Evolutionary conservation across 2,113 vertebrate genomes (phyloP).

Genomic region (Micronycteris hirsuta): DNA sequence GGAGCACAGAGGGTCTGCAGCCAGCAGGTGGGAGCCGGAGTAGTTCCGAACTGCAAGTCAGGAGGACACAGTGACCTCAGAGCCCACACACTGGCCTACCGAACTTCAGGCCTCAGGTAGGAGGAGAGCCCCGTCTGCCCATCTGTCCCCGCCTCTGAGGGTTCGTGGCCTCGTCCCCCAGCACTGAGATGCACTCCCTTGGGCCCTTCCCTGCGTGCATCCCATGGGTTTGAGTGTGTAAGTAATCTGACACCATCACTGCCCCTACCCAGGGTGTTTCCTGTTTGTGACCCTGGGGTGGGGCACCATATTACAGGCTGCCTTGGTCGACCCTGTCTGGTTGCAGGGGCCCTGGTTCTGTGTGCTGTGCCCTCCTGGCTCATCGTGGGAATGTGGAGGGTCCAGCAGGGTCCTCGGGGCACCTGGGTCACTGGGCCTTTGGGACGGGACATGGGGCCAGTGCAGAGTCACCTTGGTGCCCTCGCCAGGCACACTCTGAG

Average conservation of each 20-base stretch:
- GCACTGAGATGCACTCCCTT: not conserved
- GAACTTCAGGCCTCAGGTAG: not conserved
- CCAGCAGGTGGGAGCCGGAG: not conserved
- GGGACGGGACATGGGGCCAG: too few relatives aligned
- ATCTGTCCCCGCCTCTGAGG: not conserved
- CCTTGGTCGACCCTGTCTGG: not conserved
- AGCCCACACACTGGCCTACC: not conserved
- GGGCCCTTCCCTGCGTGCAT: fast-evolving
- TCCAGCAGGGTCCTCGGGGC: not conserved
- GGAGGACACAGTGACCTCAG: not conserved
- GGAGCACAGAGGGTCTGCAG: not conserved
- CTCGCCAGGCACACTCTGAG: not conserved
- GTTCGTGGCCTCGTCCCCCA: not conserved
- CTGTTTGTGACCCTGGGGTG: not conserved
- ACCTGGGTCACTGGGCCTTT: not conserved
- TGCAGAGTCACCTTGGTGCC: too few relatives aligned
- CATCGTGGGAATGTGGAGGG: not conserved
- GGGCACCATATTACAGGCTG: too few relatives aligned
- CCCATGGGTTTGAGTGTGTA: fast-evolving
- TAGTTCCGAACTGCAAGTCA: not conserved
- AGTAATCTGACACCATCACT: not conserved
- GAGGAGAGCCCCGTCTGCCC: not conserved
- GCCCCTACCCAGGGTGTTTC: fast-evolving
- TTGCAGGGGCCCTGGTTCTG: not conserved
- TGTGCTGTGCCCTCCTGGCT: not conserved